Base-by-base conservation (phyloP, 2,888 invertebrate species). In the Callimorpha dominula region DNA sequence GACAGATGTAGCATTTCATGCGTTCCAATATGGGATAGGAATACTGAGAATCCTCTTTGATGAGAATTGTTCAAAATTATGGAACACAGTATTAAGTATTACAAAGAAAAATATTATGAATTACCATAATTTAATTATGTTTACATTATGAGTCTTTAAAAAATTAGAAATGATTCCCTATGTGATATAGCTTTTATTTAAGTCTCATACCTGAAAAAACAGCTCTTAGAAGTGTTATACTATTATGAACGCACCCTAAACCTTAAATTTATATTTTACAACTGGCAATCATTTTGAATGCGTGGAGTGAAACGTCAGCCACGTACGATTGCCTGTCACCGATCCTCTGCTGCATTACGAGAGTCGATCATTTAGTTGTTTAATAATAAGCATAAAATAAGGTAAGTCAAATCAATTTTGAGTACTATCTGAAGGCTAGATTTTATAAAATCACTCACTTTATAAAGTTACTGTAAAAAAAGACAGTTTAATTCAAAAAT, bases 261-360 rank as follows among this genome's bases (percentile, higher is more conserved):
- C 49, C 17, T 42, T 50, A 65, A 52, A 60, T 54, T 0, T 2
- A 14, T 70, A 65, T 76, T 84, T 86, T 75, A 74, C 50, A 70
- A 3, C 76, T 90, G 89, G 92, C 90, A 92, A 90, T 77, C 73
- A 85, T 89, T 87, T 86, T 90, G 92, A 88, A 91, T 93, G 95
- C 96, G 95, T 95, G 95, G 95, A 95, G 91, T 93, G 94, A 94
- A 94, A 95, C 91, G 95, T 96, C 95, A 95, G 95, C 96, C 95
- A 95, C 95, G 95, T 95, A 90, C 88, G 79, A 87, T 76, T 80
- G 85, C 75, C 88, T 92, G 92, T 93, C 93, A 93, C 83, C 81
- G 78, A 81, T 85, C 83, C 63, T 75, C 78, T 82, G 83, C 77
- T 62, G 78, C 70, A 78, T 78, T 75, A 62, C 62, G 74, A 72